Evolutionary conservation across 2,888 invertebrate genomes (phyloP).

Genomic region (Acanthacorydalis orientalis): DNA sequence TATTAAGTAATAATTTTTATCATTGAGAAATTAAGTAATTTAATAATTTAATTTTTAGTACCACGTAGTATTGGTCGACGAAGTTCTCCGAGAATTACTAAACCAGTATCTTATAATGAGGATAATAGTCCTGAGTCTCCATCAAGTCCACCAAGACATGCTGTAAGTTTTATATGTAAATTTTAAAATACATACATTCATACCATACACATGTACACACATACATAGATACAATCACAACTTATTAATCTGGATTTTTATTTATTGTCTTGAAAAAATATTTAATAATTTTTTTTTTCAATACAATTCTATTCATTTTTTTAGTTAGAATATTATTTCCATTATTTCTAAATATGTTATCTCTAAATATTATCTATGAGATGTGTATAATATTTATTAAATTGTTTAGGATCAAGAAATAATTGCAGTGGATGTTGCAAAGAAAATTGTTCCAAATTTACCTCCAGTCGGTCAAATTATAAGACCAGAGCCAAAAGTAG

Average conservation of each 20-base stretch:
- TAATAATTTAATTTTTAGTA: background rate
- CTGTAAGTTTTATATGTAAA: background rate
- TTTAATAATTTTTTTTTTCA: too few relatives aligned
- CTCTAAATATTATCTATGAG: background rate
- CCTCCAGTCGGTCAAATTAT: slow-evolving; percentile 36
- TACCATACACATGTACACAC: too few relatives aligned
- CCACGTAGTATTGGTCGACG: slow-evolving; percentile 13
- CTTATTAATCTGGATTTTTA: too few relatives aligned
- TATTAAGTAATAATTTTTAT: slow-evolving; percentile 1
- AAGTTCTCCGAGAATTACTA: slow-evolving; percentile 14
- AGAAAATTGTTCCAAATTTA: slow-evolving; percentile 24
- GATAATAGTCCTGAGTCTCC: background rate
- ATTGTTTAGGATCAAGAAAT: slow-evolving; percentile 3
- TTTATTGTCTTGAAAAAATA: too few relatives aligned
- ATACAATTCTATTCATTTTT: too few relatives aligned
- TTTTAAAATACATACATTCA: too few relatives aligned
- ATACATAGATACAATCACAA: too few relatives aligned
- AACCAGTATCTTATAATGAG: slow-evolving; percentile 16
- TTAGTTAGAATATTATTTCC: background rate
- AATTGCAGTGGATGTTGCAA: slow-evolving; percentile 15
- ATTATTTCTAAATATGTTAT: background rate
- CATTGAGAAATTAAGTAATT: background rate
- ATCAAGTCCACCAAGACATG: background rate
- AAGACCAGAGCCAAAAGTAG: slow-evolving; percentile 30
- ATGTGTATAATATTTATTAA: background rate